phyloP scores from a whole-genome alignment of 1,140 invertebrate genomes.

The Gryon sp. region DNA sequence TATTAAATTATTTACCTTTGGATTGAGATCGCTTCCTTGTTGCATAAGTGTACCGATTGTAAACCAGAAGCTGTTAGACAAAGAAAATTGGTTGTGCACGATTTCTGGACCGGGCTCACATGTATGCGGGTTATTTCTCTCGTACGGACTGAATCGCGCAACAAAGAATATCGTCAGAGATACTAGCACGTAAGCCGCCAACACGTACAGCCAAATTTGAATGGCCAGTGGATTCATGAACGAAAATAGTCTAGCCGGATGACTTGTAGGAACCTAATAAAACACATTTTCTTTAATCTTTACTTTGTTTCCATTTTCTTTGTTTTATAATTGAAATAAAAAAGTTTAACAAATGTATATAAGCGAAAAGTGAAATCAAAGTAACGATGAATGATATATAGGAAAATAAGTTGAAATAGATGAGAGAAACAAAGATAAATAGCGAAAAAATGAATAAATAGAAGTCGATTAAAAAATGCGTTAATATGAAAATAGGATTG shows the following conservation, averaged over 20 bases:
- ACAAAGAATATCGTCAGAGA: constrained; percentile 91
- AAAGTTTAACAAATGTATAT: no score
- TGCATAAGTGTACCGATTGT: constrained; percentile 92
- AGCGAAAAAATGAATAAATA: constrained; percentile 4
- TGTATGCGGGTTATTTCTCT: constrained; percentile 89
- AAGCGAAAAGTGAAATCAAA: no score
- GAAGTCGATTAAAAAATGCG: background rate
- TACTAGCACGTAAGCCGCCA: constrained; percentile 88
- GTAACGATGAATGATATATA: background rate
- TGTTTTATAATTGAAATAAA: no score
- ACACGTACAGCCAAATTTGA: constrained; percentile 90
- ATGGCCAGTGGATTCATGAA: constrained; percentile 93
- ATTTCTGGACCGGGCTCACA: constrained; percentile 82
- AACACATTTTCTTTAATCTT: background rate
- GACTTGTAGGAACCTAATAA: constrained; percentile 83
- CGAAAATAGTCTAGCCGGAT: constrained; percentile 89
- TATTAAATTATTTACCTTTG: constrained; percentile 80
- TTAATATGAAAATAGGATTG: constrained; percentile 21
- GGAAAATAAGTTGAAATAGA: background rate
- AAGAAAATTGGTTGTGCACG: constrained; percentile 84
- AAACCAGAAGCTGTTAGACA: constrained; percentile 89
- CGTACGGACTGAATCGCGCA: constrained; percentile 89
- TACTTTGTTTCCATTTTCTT: no score
- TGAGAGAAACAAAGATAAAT: background rate
- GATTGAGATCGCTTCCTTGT: constrained; percentile 88